A percentile compares a stretch with the other conserved stretches of the same genome.
Conservation (phyloP, 2,888 invertebrate genomes). For the Brachypalpus laphriformis region DNA sequence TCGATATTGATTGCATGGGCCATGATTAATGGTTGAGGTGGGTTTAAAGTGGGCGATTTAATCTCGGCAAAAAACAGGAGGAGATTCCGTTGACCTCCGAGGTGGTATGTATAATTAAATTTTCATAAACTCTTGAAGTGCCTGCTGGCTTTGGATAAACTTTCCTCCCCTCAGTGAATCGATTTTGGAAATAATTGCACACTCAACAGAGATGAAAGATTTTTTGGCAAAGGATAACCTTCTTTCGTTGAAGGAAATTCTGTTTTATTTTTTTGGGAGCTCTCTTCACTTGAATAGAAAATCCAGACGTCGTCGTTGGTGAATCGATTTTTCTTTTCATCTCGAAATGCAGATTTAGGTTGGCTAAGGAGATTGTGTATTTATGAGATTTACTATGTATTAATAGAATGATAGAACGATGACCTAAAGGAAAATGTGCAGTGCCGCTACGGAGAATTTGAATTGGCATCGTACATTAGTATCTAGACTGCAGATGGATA, state of each 20-base stretch:
- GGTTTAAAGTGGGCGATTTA: not conserved
- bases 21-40: slow-evolving; percentile 50
- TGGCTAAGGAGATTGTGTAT: slow-evolving; percentile 28
- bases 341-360: not conserved
- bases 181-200: slow-evolving; percentile 52
- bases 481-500: not conserved
- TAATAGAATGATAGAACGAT: slow-evolving; percentile 18
- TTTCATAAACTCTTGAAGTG: slow-evolving; percentile 40
- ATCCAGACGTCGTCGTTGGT: not conserved
- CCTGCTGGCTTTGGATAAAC: not conserved
- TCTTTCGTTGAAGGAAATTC: slow-evolving; percentile 1
- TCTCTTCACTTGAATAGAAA: not conserved
- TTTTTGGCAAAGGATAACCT: slow-evolving; percentile 39
- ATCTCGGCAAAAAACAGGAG: not conserved
- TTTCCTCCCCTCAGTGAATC: not conserved
- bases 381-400: slow-evolving; percentile 6
- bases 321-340: slow-evolving; percentile 46
- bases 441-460: not conserved
- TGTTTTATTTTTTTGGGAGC: not conserved
- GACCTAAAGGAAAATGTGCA: slow-evolving; percentile 6
- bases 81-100: slow-evolving; percentile 16
- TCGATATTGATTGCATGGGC: slow-evolving; percentile 53
- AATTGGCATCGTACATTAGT: not conserved
- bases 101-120: slow-evolving; percentile 32
- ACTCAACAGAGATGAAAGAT: not conserved